phyloP scores from a whole-genome alignment of 2,888 invertebrate genomes.

The Eupsilia transversa region DNA sequence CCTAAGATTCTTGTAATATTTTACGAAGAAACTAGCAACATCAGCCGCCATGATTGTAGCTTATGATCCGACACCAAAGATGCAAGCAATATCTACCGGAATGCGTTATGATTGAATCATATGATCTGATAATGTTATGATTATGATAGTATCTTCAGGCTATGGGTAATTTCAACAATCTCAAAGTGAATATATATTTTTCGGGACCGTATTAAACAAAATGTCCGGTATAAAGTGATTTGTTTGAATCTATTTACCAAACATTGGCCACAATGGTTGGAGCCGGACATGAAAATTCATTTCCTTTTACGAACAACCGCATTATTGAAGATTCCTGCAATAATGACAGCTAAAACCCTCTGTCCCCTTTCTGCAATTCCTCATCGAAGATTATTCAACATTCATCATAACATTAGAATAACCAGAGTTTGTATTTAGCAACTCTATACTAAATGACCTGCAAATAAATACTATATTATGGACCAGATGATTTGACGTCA shows the following conservation, averaged over 20 bases:
- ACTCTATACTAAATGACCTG: constrained; percentile 27
- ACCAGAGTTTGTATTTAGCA: constrained; percentile 29
- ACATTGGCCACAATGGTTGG: neutral
- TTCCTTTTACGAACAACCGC: neutral
- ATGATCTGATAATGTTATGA: constrained; percentile 10
- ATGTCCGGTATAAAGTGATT: neutral
- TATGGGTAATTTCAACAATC: neutral
- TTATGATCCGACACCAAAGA: neutral
- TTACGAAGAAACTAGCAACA: neutral
- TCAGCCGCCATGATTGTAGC: neutral
- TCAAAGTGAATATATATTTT: neutral
- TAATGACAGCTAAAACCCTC: neutral
- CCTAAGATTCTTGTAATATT: neutral
- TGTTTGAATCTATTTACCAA: neutral
- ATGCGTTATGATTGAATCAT: constrained; percentile 13
- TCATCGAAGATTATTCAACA: neutral
- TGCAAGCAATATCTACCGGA: neutral
- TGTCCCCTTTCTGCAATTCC: neutral
- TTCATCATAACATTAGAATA: constrained; percentile 1
- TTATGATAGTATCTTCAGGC: neutral
- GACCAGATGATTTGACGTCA: constrained; percentile 41
- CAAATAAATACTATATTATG: constrained; percentile 42
- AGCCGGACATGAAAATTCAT: neutral
- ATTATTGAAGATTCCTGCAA: neutral
- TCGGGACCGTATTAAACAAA: neutral